Evolutionary conservation across 1,140 invertebrate genomes (phyloP), one percentile per base, ranked within the genome.

Genomic region (Drosophila arizonae): DNA sequence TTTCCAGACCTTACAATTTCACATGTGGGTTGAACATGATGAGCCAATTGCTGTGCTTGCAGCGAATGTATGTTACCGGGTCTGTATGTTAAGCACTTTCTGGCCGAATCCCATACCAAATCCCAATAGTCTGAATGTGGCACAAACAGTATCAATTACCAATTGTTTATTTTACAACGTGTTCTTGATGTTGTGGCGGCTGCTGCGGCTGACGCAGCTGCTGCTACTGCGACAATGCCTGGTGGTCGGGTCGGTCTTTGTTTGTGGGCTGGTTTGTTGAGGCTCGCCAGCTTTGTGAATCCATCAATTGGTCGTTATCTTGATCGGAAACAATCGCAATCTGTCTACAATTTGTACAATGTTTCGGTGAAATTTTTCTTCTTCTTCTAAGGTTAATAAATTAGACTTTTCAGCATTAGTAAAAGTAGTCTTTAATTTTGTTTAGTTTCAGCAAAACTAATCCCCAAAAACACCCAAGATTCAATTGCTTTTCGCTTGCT

Each of bases 131-230:
- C 28, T 75, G 63, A 67, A 72, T 73, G 65, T 73, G 65, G 73
- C 73, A 78, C 79, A 85, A 80, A 75, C 76, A 76, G 64, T 77
- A 81, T 78, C 81, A 85, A 85, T 85, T 85, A 78, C 81, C 81
- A 85, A 87, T 85, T 87, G 71, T 85, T 85, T 87, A 85, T 85
- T 84, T 76, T 76, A 76, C 72, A 76, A 74, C 70, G 81, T 76
- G 72, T 72, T 84, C 65, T 71, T 72, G 73, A 17, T 21, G 41
- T 11, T 61, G 57, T 30, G 43, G 41, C 41, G 28, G 56, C 36
- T 13, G 21, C n/a, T 51, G 24, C 50, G 11, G 17, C 36, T 45
- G 15, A 26, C 52, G 55, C 15, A 56, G 15, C 54, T 51, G 71
- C 61, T 76, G 51, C 64, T 51, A 41, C 33, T 54, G 39, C 15